phyloP scores from a whole-genome alignment of 2,888 invertebrate genomes.

The Philaethria dido region DNA sequence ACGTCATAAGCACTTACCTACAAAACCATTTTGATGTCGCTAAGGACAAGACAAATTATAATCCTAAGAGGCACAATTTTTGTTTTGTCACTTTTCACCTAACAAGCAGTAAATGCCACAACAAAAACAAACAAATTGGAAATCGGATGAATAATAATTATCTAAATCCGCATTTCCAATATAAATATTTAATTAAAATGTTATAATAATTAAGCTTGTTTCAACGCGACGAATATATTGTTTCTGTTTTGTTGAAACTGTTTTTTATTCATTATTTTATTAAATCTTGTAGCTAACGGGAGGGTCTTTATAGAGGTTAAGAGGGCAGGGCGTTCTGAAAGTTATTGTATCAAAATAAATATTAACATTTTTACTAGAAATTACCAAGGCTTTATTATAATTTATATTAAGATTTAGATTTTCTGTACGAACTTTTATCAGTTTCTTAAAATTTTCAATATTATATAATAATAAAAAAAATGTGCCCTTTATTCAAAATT shows the following conservation, averaged over 20 bases:
- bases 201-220: background rate
- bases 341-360: background rate
- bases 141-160: constrained; percentile 5
- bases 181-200: background rate
- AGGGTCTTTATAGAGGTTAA: background rate
- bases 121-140: background rate
- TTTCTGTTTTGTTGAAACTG: background rate
- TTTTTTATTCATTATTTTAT: background rate
- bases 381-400: too few relatives aligned
- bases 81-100: too few relatives aligned
- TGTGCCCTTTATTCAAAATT: too few relatives aligned
- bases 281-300: background rate
- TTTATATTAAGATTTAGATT: too few relatives aligned
- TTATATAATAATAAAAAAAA: too few relatives aligned
- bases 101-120: too few relatives aligned
- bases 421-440: too few relatives aligned
- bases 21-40: background rate
- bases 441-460: too few relatives aligned
- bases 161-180: constrained; percentile 10
- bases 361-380: background rate
- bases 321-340: background rate
- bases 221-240: background rate
- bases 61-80: background rate
- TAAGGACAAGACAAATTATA: background rate
- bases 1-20: constrained; percentile 16